Evolutionary conservation across 2,797 vertebrate genomes (phyloP).

Genomic region (Gouania willdenowi): DNA sequence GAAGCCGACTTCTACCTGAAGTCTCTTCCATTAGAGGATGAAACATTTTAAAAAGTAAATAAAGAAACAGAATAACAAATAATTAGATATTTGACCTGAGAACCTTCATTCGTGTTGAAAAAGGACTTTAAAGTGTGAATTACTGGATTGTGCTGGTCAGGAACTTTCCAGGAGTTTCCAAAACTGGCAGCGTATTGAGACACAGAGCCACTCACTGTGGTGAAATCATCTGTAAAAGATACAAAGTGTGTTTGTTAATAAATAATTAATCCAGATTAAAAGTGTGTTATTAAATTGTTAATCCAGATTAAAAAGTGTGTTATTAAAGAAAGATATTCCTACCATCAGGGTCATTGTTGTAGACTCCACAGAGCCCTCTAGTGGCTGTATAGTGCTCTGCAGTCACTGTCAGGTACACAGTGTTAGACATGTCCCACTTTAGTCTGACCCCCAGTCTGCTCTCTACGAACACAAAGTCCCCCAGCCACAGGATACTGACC

Average conservation of each 20-base stretch:
- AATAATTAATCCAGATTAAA: too few species aligned
- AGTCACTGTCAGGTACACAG: constrained; percentile 76
- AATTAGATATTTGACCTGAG: too few species aligned
- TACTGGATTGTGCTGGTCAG: constrained; percentile 69
- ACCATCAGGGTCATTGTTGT: constrained; percentile 80
- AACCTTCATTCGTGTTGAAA: neutral
- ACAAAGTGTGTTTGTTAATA: too few species aligned
- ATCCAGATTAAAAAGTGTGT: too few species aligned
- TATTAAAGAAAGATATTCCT: neutral
- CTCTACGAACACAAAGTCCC: constrained; percentile 88
- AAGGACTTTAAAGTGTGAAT: neutral
- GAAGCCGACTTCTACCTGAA: too few species aligned
- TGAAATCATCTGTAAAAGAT: constrained; percentile 80
- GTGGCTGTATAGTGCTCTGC: constrained; percentile 76
- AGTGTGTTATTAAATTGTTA: too few species aligned
- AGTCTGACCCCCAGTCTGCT: constrained; percentile 82
- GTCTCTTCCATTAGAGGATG: too few species aligned
- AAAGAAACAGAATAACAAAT: too few species aligned
- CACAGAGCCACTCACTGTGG: constrained; percentile 57
- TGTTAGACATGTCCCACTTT: constrained; percentile 76
- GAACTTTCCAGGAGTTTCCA: constrained; percentile 88
- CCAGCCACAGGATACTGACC: constrained; percentile 85
- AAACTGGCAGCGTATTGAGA: constrained; percentile 76
- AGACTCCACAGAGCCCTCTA: constrained; percentile 85
- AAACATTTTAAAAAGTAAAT: too few species aligned